Base-by-base conservation (phyloP, 2,888 invertebrate genomes). In the Bombylius discolor region DNA sequence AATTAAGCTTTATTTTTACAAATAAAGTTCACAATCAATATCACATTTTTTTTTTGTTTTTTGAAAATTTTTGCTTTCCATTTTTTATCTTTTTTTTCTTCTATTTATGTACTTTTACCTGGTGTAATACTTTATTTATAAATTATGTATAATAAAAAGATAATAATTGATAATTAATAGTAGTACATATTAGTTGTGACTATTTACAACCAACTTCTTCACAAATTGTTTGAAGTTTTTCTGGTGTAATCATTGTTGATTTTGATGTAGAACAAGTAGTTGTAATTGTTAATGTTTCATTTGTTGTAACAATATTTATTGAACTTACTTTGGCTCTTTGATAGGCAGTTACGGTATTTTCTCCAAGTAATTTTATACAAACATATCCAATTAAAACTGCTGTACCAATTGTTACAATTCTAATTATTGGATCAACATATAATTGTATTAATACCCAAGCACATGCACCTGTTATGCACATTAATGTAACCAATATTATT, bases 251-350 rank as follows among this genome's bases (percentile, higher is more conserved):
- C 23, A 47, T 23, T 23, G 23, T 23, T 23, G 23, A 23, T 23
- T 23, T 23, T 23, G 23, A 23, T 23, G 23, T 23, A 3, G 23
- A 3, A 23, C 23, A 23, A 23, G 23, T 23, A 23, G 23, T 23
- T 12, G 55, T 33, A 54, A 39, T 49, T 31, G 50, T 11, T 4
- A 42, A 8, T 4, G 39, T 47, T 59, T 72, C 73, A 45, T 70
- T 65, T 62, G 65, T 70, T 57, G 72, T 73, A 52, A 82, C 77
- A 64, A 94, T 93, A 67, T 84, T 86, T 52, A 93, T 79, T 3
- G 90, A 88, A 45, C 89, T 90, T 12, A 92, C 89, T 76, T 89
- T 90, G 64, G 93, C 92, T 59, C 90, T 82, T 67, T 92, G 89
- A 77, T 91, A 92, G n/a, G 92, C 92, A 56, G 86, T 85, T 52